These are phyloP conservation scores for Agapornis roseicollis DNA, from an alignment of 2,113 vertebrate genomes.

Conservation along the genomic window DNA sequence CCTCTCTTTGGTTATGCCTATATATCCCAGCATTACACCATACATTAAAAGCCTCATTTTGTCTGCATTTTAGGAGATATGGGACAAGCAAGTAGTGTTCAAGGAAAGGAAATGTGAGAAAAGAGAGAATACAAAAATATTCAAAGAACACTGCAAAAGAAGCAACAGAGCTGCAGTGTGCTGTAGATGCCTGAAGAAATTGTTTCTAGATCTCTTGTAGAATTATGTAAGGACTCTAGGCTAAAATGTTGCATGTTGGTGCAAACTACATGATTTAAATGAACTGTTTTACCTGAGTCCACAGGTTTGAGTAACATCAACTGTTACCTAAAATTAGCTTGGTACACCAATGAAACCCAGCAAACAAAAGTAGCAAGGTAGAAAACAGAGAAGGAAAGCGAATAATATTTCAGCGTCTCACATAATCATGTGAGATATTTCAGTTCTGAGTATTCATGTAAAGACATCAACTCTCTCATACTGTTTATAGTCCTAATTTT, in stretches of 20 bases:
- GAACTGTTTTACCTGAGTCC: not conserved
- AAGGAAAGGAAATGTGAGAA: not conserved
- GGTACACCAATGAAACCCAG: not conserved
- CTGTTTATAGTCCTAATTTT: not conserved
- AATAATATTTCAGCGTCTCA: not conserved
- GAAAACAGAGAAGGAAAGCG: not conserved
- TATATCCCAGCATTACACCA: not conserved
- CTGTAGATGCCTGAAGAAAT: not conserved
- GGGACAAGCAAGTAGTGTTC: not conserved
- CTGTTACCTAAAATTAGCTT: not conserved
- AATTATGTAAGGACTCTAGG: not conserved
- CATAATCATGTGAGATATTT: not conserved
- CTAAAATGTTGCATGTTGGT: not conserved
- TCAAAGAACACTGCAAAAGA: not conserved
- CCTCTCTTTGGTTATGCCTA: not conserved
- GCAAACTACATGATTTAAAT: not conserved
- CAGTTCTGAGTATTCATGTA: not conserved
- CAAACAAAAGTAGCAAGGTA: not conserved
- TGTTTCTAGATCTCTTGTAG: not conserved
- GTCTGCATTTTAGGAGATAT: not conserved
- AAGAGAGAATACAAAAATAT: not conserved
- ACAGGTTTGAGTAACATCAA: not conserved
- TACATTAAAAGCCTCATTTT: not conserved
- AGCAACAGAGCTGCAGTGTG: not conserved
- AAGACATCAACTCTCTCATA: not conserved